Conservation (phyloP, 2,888 invertebrate genomes). For the Apotomis betuletana region DNA sequence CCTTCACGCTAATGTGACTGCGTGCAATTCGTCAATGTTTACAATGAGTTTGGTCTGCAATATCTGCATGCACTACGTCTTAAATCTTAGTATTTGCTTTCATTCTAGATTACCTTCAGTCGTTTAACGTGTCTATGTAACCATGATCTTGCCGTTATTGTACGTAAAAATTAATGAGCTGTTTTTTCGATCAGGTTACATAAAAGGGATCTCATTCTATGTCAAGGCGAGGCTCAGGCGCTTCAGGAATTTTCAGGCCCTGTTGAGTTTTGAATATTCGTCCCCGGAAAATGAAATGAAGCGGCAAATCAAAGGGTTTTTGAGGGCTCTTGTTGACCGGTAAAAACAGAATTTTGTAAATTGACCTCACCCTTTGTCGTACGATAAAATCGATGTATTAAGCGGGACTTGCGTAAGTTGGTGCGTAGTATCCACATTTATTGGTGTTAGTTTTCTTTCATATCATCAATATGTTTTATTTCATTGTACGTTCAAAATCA, state of each 20-base stretch:
- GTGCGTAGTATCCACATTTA: constrained; percentile 1
- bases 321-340: constrained; percentile 53
- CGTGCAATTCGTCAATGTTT: constrained; percentile 9
- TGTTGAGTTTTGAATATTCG: constrained; percentile 72
- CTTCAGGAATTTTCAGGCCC: constrained; percentile 64
- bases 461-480: background rate
- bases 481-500: too few species aligned
- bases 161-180: constrained; percentile 29
- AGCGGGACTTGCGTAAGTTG: constrained; percentile 1
- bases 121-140: background rate
- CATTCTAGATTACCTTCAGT: background rate
- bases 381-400: constrained; percentile 30
- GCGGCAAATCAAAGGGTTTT: constrained; percentile 81
- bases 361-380: constrained; percentile 36
- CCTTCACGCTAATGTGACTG: constrained; percentile 23
- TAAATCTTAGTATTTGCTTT: background rate
- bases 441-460: background rate
- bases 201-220: constrained; percentile 36
- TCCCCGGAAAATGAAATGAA: constrained; percentile 74
- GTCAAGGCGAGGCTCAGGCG: constrained; percentile 38
- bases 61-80: background rate
- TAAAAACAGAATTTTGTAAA: constrained; percentile 40
- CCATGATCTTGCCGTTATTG: constrained; percentile 5
- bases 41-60: constrained; percentile 13
- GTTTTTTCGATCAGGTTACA: constrained; percentile 40